Evolutionary conservation across 2,888 invertebrate species (phyloP), one percentile per base, ranked within the genome.

Genomic region (Hirtodrosophila duncani): DNA sequence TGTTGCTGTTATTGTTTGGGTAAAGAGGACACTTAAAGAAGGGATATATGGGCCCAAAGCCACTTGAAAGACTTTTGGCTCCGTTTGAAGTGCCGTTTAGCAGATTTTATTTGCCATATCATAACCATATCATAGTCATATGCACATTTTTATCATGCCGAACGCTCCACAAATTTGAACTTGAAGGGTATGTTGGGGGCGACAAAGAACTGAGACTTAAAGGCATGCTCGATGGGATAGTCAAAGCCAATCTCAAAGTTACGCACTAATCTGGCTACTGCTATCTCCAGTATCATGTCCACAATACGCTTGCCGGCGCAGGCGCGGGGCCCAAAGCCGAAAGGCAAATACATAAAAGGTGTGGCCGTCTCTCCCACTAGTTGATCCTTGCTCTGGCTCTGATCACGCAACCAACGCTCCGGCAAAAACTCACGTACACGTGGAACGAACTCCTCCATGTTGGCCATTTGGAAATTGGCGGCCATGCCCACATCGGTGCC

Each of bases 291-390:
- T 83, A 93, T 93, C 66, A 93, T 86, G 74, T 93, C 92, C 0
- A 93, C 93, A 63, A 94, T 91, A 74, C 93, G 88, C 75, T 91
- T 88, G 3, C 94, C 94, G 48, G 92, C 89, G 74, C 93, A 93
- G 57, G 90, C 89, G 45, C 93, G 66, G 3, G 83, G 70, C 0
- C 85, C 85, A 24, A 84, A 83, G 0, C 85, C 85, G 34, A 85
- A 85, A 0, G 85, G 84, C 7, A 83, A 23, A 53, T 83, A 85
- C 59, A 82, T 67, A 33, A 84, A 85, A 0, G 84, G 83, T 24
- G 80, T 78, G 13, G 66, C 43, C 1, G 68, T 69, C 4, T 65
- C 63, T 1, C 65, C 71, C 8, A 67, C 61, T 2, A 68, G 41
- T 2, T n/a, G n/a, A n/a, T n/a, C n/a, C n/a, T 57, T 62, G 2